These are phyloP conservation scores for Pardalotus punctatus DNA, from an alignment of 2,113 vertebrate species.

Conservation along the genomic window DNA sequence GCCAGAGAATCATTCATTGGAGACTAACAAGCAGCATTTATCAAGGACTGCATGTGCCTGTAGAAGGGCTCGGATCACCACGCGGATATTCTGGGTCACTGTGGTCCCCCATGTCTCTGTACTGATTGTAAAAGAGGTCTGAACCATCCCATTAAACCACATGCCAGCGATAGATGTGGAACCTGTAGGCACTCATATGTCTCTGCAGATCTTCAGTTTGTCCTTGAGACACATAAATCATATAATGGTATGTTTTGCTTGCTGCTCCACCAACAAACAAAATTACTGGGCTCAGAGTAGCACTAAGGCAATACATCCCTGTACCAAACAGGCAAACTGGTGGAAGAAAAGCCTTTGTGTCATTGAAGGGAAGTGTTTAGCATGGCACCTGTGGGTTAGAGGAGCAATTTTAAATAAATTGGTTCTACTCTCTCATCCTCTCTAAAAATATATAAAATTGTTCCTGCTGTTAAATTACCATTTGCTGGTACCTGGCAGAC, in stretches of 20 bases:
- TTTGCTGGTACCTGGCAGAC: slow-evolving; percentile 33
- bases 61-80: background rate
- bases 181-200: background rate
- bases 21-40: background rate
- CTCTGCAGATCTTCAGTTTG: background rate
- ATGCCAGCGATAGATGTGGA: background rate
- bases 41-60: background rate
- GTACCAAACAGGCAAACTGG: background rate
- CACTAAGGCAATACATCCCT: background rate
- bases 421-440: background rate
- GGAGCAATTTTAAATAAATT: background rate
- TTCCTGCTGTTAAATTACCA: slow-evolving; percentile 28
- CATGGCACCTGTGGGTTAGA: background rate
- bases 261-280: background rate
- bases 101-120: background rate
- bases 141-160: background rate
- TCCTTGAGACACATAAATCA: background rate
- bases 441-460: slow-evolving; percentile 36
- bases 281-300: background rate
- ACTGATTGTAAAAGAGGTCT: background rate
- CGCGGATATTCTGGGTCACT: background rate
- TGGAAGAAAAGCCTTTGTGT: background rate
- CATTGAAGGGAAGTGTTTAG: background rate
- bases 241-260: background rate
- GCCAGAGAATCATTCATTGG: background rate